Conservation (phyloP, 2,113 vertebrate species). For the Megaceryle maxima region DNA sequence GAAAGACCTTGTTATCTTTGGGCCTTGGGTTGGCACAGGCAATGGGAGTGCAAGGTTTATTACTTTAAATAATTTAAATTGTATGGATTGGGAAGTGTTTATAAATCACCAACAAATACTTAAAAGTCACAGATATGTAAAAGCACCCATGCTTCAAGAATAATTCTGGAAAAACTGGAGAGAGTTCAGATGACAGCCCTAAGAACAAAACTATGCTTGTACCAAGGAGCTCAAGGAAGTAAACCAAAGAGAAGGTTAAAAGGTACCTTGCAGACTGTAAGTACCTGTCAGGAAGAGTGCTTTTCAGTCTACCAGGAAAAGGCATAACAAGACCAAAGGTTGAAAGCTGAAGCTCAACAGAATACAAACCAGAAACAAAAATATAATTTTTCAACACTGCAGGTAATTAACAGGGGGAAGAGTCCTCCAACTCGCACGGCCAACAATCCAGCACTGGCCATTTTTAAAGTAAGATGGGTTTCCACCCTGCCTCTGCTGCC, state of each 20-base stretch:
- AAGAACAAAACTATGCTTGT: constrained; percentile 58
- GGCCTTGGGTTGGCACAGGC: not conserved
- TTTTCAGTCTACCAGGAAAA: constrained; percentile 44
- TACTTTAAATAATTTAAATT: not conserved
- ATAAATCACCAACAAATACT: no score
- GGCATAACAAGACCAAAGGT: constrained; percentile 40
- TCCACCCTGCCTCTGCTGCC: not conserved
- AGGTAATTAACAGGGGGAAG: not conserved
- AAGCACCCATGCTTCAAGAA: constrained; percentile 20
- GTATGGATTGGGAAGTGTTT: no score
- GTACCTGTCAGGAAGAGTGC: constrained; percentile 45
- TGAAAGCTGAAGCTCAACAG: constrained; percentile 27
- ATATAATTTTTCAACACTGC: not conserved
- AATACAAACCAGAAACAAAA: not conserved
- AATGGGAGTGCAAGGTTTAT: constrained; percentile 6
- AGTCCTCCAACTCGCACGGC: not conserved
- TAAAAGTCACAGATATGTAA: no score
- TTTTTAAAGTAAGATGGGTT: not conserved
- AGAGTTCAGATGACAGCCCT: constrained; percentile 47
- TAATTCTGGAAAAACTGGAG: constrained; percentile 50
- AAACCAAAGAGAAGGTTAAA: constrained; percentile 65
- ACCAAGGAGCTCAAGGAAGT: constrained; percentile 47
- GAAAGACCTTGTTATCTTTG: constrained; percentile 35
- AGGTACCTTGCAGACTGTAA: constrained; percentile 16
- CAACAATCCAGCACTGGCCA: not conserved